Conservation (phyloP, 2,888 invertebrate genomes). For the Xanthorhoe spadicearia region DNA sequence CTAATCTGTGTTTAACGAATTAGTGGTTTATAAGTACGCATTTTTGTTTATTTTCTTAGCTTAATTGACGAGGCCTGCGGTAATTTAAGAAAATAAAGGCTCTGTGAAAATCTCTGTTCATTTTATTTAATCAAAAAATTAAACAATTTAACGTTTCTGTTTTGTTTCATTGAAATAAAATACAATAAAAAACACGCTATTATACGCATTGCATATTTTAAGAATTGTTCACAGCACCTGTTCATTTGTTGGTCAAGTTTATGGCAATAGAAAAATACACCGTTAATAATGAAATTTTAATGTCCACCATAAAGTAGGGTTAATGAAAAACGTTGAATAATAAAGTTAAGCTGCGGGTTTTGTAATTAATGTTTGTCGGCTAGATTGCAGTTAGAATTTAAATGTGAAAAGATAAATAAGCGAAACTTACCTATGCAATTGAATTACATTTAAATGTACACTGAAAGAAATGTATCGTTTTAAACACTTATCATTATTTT, state of each 20-base stretch:
- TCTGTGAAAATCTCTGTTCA: too few species aligned
- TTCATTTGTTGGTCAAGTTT: conserved; percentile 35
- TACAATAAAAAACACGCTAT: neutral
- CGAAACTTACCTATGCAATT: conserved; percentile 14
- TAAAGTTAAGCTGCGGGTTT: conserved; percentile 40
- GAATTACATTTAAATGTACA: neutral
- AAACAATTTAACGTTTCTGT: neutral
- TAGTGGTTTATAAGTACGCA: too few species aligned
- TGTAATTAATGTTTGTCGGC: conserved; percentile 47
- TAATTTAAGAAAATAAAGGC: too few species aligned
- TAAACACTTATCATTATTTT: too few species aligned
- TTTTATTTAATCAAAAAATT: too few species aligned
- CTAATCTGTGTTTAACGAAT: too few species aligned
- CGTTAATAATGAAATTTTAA: conserved; percentile 45
- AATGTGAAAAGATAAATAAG: conserved; percentile 29
- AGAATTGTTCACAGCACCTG: conserved; percentile 23
- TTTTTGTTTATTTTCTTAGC: too few species aligned
- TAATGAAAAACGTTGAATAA: conserved; percentile 52
- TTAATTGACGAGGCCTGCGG: too few species aligned
- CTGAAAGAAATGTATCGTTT: neutral
- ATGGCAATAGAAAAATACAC: conserved; percentile 32
- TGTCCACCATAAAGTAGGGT: conserved; percentile 48
- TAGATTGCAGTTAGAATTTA: conserved; percentile 38
- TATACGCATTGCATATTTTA: neutral
- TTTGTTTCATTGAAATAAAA: neutral